phyloP scores from a whole-genome alignment of 2,113 vertebrate genomes.

The Takifugu bimaculatus region DNA sequence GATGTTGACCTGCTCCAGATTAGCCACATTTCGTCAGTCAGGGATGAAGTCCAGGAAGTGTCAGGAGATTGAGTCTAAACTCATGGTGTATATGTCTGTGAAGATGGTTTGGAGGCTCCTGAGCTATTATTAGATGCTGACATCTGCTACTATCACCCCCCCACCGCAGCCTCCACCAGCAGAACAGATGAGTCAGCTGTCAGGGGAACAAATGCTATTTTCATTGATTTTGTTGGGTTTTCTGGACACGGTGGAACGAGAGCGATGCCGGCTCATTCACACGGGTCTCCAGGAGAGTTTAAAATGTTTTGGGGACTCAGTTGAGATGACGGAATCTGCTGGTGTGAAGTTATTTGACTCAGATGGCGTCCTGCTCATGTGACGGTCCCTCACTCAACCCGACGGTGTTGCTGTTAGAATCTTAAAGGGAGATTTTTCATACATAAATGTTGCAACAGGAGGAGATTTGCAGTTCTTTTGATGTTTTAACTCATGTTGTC shows the following conservation, averaged over 20 bases:
- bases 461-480: too few species aligned
- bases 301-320: background rate
- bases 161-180: slow-evolving; percentile 18
- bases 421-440: too few species aligned
- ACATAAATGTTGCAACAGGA: too few species aligned
- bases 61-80: slow-evolving; percentile 45
- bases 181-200: slow-evolving; percentile 66
- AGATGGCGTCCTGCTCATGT: background rate
- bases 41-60: too few species aligned
- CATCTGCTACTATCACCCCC: slow-evolving; percentile 45
- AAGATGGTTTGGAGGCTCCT: slow-evolving; percentile 43
- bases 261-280: background rate
- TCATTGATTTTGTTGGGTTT: slow-evolving; percentile 2
- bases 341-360: background rate
- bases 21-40: too few species aligned
- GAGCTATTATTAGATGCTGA: slow-evolving; percentile 64
- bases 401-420: too few species aligned
- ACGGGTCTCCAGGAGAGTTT: background rate
- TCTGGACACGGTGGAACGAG: background rate
- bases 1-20: too few species aligned
- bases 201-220: slow-evolving; percentile 20
- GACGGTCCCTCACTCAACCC: too few species aligned
- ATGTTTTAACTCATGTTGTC: too few species aligned
- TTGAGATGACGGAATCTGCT: too few species aligned
- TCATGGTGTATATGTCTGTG: slow-evolving; percentile 20